Evolutionary conservation across 2,888 invertebrate species (phyloP), one percentile per base, ranked within the genome.

Genomic region (Argyresthia albistria): DNA sequence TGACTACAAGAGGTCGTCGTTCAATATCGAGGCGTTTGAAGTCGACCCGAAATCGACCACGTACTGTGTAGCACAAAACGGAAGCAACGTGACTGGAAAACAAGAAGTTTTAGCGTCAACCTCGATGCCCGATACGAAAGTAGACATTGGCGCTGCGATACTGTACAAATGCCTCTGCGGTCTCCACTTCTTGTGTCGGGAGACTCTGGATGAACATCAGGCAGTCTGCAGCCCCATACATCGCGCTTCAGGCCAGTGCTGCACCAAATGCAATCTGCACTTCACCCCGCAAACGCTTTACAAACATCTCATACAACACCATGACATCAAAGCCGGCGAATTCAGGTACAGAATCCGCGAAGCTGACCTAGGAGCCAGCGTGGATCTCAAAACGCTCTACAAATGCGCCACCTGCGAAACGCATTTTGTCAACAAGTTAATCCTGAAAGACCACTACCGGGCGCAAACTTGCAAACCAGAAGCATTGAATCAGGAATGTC

Each of bases 141-240:
- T 35, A 9, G 35, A 35, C 2, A 35, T 35, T 12, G 6, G 10
- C n/a, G 8, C 37, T 12, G 49, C 10, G 10, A 35, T 10, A 37
- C 8, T 49, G 10, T 37, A 49, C 49, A 49, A 49, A 39, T 49
- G 49, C 16, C 8, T 11, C 11, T 49, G 49, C 37, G 49, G 49
- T 15, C 35, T 49, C 8, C 37, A 49, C 15, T 49, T 49, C 39
- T 9, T 49, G 14, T 37, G 14, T 8, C 4, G 37, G 37, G 8
- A 36, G 8, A 12, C 16, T 0, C 8, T 37, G 11, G 11, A 12
- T 10, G 37, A 36, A 10, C 49, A 49, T 37, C 12, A 15, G 4
- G 1, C 10, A 12, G 14, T 10, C 3, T 49, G 49, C n/a, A n/a
- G 37, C 12, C 25, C 25, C 11, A 14, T 11, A 35, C 8, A 12